Conservation (phyloP, 2,888 invertebrate genomes). For the Homarus gammarus region DNA sequence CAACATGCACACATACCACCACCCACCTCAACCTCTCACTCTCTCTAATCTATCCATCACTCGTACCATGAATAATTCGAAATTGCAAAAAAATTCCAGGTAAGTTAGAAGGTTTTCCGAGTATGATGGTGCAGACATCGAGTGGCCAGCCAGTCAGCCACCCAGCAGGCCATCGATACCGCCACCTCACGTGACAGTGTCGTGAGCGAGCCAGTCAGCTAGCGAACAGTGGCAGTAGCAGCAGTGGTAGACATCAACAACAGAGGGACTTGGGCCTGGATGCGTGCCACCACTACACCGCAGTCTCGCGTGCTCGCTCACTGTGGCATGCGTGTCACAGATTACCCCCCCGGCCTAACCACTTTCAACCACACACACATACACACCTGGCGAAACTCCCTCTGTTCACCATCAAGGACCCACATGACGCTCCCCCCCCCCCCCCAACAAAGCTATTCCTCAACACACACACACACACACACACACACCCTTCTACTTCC, state of each 20-base stretch:
- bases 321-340: not conserved
- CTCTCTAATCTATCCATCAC: not conserved
- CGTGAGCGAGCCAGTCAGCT: too few relatives aligned
- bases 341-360: not conserved
- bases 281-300: not conserved
- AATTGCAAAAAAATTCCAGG: constrained; percentile 20
- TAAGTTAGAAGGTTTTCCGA: constrained; percentile 38
- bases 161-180: not conserved
- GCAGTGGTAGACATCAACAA: not conserved
- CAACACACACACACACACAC: too few relatives aligned
- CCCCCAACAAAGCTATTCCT: too few relatives aligned
- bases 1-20: not conserved
- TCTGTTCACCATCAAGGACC: not conserved
- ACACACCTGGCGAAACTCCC: not conserved
- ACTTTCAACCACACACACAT: not conserved
- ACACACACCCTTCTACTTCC: too few relatives aligned
- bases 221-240: not conserved
- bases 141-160: too few relatives aligned
- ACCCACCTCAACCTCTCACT: not conserved
- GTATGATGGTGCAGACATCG: constrained; percentile 6
- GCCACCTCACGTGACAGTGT: not conserved
- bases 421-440: not conserved
- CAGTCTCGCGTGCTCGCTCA: not conserved
- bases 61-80: constrained; percentile 20
- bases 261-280: not conserved